These are phyloP conservation scores for Carcinoscorpius rotundicauda DNA, from an alignment of 1,140 invertebrate species.

Conservation along the genomic window DNA sequence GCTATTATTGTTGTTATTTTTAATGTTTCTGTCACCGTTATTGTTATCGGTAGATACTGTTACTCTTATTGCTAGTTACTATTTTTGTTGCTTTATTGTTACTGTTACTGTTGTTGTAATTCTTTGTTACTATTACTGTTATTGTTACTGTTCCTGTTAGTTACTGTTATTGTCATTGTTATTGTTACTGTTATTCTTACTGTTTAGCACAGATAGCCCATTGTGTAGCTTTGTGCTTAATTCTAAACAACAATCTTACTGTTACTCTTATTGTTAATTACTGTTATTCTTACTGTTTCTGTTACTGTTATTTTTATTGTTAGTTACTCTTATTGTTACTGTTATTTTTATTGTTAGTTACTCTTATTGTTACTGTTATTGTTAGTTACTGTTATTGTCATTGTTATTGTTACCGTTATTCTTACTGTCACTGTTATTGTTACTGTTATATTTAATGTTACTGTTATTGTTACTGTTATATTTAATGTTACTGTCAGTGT, in stretches of 20 bases:
- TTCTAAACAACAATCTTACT: background rate
- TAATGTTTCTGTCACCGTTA: no score
- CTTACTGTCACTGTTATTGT: background rate
- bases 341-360: background rate
- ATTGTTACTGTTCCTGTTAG: background rate
- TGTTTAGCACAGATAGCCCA: no score
- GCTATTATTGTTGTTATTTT: background rate
- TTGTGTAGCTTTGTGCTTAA: background rate
- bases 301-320: no score
- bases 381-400: background rate
- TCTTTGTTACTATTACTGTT: background rate
- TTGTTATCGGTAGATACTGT: no score
- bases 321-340: background rate
- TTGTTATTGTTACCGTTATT: background rate
- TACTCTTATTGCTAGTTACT: background rate
- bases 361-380: background rate
- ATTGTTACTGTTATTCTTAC: no score
- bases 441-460: no score
- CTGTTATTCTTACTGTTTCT: background rate
- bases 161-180: no score
- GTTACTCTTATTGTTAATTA: no score
- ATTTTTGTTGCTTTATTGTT: background rate
- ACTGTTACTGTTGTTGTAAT: constrained; percentile 1
- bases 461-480: no score
- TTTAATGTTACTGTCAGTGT: no score